phyloP scores from a whole-genome alignment of 2,113 vertebrate species.

The Willisornis vidua region DNA sequence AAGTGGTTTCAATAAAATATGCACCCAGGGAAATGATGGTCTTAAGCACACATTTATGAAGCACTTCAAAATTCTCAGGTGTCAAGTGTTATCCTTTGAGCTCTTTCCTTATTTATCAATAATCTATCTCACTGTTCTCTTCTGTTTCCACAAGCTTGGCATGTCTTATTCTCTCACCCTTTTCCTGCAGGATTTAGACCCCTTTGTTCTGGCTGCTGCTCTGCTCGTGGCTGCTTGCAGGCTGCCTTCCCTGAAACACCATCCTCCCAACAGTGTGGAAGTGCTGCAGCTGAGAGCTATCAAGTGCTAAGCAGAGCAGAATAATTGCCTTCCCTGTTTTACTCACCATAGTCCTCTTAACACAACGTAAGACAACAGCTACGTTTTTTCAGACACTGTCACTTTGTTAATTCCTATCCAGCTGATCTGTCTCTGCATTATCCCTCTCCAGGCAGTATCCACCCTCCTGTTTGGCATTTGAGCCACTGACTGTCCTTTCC shows the following conservation, averaged over 20 bases:
- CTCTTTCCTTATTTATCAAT: neutral
- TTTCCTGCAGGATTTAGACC: neutral
- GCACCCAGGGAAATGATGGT: neutral
- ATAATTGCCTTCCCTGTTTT: slow-evolving; percentile 52
- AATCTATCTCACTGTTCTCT: neutral
- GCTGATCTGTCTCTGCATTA: neutral
- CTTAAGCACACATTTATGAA: neutral
- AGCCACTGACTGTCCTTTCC: neutral
- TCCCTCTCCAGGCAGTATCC: neutral
- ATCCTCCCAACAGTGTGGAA: neutral
- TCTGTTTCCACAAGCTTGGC: neutral
- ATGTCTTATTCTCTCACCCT: neutral
- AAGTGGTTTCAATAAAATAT: neutral
- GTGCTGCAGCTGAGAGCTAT: slow-evolving; percentile 16
- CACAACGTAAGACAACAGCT: neutral
- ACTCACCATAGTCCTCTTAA: neutral
- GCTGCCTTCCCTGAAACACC: neutral
- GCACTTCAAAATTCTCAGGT: neutral
- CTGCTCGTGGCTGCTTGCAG: neutral
- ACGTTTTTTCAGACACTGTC: neutral
- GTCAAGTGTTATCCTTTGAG: neutral
- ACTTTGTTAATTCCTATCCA: neutral
- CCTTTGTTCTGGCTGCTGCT: neutral
- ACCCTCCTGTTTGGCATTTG: neutral
- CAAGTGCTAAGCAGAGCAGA: slow-evolving; percentile 50